Conservation (phyloP, 2,113 vertebrate species). For the Sinocyclocheilus maitianheensis region DNA sequence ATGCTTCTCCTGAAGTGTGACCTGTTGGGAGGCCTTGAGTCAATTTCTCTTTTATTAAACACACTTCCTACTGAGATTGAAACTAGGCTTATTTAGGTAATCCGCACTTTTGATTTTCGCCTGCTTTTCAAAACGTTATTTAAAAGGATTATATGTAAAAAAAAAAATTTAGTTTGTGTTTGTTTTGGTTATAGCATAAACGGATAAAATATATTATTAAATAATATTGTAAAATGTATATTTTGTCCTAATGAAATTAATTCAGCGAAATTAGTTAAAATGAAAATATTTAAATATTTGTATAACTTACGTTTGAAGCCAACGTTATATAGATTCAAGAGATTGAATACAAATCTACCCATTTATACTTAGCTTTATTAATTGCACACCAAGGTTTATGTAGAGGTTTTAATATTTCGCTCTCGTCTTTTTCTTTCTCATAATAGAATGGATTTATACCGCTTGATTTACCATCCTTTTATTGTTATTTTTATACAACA, state of each 20-base stretch:
- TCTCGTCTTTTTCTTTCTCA: background rate
- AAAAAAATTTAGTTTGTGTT: background rate
- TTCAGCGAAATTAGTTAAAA: background rate
- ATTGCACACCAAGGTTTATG: background rate
- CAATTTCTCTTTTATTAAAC: slow-evolving; percentile 47
- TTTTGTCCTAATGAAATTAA: background rate
- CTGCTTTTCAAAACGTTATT: background rate
- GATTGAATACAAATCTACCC: background rate
- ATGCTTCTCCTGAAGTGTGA: slow-evolving; percentile 49
- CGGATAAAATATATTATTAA: background rate
- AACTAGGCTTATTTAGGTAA: background rate
- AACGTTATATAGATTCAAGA: background rate
- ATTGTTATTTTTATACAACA: background rate
- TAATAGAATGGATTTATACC: background rate
- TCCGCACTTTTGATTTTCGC: background rate
- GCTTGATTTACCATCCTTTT: background rate
- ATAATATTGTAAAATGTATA: background rate
- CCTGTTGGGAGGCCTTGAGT: slow-evolving; percentile 52
- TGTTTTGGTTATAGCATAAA: background rate
- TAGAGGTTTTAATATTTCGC: background rate
- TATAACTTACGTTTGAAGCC: background rate
- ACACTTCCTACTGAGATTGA: slow-evolving; percentile 27
- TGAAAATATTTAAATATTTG: no score
- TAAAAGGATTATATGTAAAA: background rate
- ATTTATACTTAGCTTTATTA: background rate